Evolutionary conservation across 1,140 invertebrate species (phyloP), one percentile per base, ranked within the genome.

Genomic region (Branchinecta lynchi): DNA sequence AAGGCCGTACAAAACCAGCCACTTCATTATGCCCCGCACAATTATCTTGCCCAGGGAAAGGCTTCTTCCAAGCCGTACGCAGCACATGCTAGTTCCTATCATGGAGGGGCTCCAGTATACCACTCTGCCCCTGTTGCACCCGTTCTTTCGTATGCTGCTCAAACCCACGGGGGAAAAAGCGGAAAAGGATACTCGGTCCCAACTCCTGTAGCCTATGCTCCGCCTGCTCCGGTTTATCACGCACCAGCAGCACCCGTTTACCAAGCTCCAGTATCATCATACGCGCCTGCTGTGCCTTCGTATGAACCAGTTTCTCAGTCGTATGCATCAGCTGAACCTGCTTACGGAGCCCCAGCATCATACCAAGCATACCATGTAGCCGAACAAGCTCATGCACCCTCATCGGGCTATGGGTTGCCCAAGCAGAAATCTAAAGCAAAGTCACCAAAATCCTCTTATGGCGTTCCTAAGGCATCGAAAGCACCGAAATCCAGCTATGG

Each of bases 351-450:
- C 1, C 51, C 12, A 6, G 17, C 51, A 60, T 60, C 51, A 60
- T 60, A 15, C 12, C 12, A 20, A 15, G 51, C 12, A 15, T 60
- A 60, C 17, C 32, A 32, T 32, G 32, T 32, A 32, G 32, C 32
- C 32, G 32, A 32, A 32, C 32, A 32, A 32, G 32, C 5, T 32
- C 12, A 60, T 6, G 51, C 51, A 60, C 51, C 51, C 12, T 60
- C 51, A 12, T 60, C 51, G 17, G 17, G 51, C 51, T 60, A 60
- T 60, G 51, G 51, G 51, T 60, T 60, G 51, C 51, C 51, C 12
- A 2, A 60, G 51, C 51, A 60, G 51, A 60, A 60, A 20, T 32
- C 32, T 5, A 60, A 60, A 20, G 12, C 17, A 60, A 60, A 60
- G 51, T 12, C 51, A 6, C 51, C 51, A 60, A 60, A 60, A 60